Evolutionary conservation across 2,888 invertebrate species (phyloP).

Genomic region (Volucella bombylans): DNA sequence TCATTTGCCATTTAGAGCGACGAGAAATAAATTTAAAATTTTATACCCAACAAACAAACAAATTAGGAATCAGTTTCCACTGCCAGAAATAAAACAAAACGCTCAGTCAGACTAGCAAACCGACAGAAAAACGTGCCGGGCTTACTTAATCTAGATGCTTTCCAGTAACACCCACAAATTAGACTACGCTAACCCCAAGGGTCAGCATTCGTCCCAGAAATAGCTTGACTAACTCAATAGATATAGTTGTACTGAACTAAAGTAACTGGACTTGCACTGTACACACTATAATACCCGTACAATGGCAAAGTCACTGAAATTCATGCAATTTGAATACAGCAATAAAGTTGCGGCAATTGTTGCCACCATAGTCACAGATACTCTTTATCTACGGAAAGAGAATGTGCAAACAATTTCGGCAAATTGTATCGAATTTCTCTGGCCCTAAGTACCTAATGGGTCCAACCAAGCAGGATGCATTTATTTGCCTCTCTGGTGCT

Average conservation of each 20-base stretch:
- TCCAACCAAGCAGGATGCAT: no score
- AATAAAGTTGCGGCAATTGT: neutral
- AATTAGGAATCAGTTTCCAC: conserved; percentile 43
- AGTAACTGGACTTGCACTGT: neutral
- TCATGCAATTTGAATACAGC: conserved; percentile 5
- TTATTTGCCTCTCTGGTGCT: no score
- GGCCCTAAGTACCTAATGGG: no score
- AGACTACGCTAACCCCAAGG: conserved; percentile 45
- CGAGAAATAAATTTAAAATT: conserved; percentile 9
- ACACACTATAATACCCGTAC: neutral
- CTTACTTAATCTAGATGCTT: conserved; percentile 47
- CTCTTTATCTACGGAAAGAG: neutral
- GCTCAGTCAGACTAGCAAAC: neutral
- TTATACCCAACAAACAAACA: conserved; percentile 34
- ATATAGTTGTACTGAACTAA: conserved; percentile 19
- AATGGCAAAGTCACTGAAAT: conserved; percentile 20
- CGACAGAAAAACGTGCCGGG: conserved; percentile 5
- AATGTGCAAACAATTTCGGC: neutral
- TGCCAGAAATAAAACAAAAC: conserved; percentile 25
- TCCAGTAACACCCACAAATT: conserved; percentile 41
- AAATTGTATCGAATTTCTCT: no score
- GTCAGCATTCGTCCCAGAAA: conserved; percentile 44
- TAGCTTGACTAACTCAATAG: conserved; percentile 21
- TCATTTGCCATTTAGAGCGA: conserved; percentile 44
- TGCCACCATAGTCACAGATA: neutral